Evolutionary conservation across 2,888 invertebrate species (phyloP).

Genomic region (Caenorhabditis drosophilae): DNA sequence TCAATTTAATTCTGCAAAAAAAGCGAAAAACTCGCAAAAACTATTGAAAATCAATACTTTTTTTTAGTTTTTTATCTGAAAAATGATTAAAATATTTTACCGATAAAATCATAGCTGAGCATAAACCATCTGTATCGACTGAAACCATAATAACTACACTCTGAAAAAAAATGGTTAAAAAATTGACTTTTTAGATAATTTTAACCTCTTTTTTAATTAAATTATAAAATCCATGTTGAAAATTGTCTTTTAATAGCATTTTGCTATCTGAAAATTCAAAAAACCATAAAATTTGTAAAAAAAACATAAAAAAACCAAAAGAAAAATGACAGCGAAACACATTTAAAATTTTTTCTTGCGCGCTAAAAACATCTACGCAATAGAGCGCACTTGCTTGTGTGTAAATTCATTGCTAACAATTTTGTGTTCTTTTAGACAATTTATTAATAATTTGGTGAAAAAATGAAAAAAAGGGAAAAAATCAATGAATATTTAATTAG

Average conservation of each 20-base stretch:
- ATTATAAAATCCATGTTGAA: slow-evolving; percentile 30
- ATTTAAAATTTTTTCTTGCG: not conserved
- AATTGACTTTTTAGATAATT: not conserved
- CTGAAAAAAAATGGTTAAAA: slow-evolving; percentile 42
- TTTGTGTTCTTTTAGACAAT: not conserved
- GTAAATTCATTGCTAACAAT: too few species aligned
- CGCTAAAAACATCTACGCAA: not conserved
- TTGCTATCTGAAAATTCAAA: not conserved
- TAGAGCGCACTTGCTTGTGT: slow-evolving; percentile 1
- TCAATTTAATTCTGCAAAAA: too few species aligned
- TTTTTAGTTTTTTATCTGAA: not conserved
- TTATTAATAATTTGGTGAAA: not conserved
- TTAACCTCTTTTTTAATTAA: slow-evolving; percentile 27
- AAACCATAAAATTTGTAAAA: not conserved
- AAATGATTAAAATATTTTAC: slow-evolving; percentile 36
- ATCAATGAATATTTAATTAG: not conserved
- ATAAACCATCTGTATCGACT: slow-evolving; percentile 64
- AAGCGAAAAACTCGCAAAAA: too few species aligned
- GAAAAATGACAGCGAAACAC: not conserved
- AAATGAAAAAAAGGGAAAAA: too few species aligned
- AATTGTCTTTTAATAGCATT: slow-evolving; percentile 34
- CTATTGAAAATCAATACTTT: too few species aligned
- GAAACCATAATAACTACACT: slow-evolving; percentile 58
- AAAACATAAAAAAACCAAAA: not conserved
- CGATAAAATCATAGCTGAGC: slow-evolving; percentile 56